These are phyloP conservation scores for Chrysodeixis includens DNA, from an alignment of 2,888 invertebrate species.

Conservation along the genomic window DNA sequence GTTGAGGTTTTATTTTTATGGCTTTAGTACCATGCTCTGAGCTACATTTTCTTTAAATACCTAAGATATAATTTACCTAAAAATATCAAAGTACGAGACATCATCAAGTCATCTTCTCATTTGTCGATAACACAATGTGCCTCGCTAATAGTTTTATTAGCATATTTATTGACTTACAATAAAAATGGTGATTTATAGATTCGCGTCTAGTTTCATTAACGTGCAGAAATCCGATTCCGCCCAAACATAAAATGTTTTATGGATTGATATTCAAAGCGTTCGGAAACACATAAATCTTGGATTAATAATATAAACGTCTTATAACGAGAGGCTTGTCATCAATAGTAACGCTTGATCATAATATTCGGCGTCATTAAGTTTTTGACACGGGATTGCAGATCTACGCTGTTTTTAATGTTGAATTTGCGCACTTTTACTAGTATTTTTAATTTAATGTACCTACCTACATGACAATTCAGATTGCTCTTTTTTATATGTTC, in stretches of 20 bases:
- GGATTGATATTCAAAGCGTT: constrained; percentile 42
- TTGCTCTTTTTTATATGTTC: too few relatives aligned
- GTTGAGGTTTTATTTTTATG: too few relatives aligned
- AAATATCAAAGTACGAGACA: background rate
- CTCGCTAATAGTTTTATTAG: constrained; percentile 38
- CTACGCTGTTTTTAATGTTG: background rate
- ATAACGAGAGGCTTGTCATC: background rate
- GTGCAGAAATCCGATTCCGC: constrained; percentile 35
- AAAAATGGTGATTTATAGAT: constrained; percentile 49
- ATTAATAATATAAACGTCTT: constrained; percentile 29
- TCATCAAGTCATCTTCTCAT: constrained; percentile 24
- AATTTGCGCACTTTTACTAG: background rate
- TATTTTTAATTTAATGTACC: too few relatives aligned
- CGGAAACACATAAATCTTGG: constrained; percentile 32
- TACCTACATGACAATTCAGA: too few relatives aligned
- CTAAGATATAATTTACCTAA: too few relatives aligned
- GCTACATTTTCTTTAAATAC: too few relatives aligned
- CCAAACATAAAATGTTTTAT: constrained; percentile 33
- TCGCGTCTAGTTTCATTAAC: constrained; percentile 31
- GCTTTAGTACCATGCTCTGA: too few relatives aligned
- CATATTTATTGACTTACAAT: constrained; percentile 42
- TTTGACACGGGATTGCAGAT: background rate
- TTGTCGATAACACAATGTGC: constrained; percentile 33
- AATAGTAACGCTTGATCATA: background rate
- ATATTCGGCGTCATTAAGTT: background rate